These are phyloP conservation scores for Platynereis dumerilii DNA, from an alignment of 2,888 invertebrate genomes.

Conservation along the genomic window DNA sequence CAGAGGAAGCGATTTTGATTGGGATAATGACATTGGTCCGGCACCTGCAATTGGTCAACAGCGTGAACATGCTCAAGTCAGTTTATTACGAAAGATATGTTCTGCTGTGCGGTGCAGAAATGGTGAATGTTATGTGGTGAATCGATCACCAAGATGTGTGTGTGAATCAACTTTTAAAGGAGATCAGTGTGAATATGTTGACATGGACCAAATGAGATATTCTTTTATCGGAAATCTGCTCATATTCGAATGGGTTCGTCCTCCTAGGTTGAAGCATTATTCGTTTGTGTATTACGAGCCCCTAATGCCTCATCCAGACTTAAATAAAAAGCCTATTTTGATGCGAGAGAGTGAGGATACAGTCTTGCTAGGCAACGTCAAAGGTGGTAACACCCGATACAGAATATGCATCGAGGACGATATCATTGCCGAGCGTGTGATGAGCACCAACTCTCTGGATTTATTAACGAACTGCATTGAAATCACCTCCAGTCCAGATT, in stretches of 20 bases:
- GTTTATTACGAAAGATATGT: constrained; percentile 15
- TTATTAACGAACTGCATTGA: constrained; percentile 30
- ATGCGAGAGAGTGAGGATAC: constrained; percentile 30
- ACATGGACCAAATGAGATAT: constrained; percentile 20
- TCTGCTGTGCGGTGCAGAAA: constrained; percentile 14
- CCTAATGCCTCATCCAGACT: background rate
- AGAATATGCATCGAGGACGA: constrained; percentile 34
- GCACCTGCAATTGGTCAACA: no score
- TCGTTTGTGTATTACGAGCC: constrained; percentile 34
- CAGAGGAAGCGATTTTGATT: background rate
- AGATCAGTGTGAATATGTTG: constrained; percentile 25
- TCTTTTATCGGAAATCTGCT: constrained; percentile 28
- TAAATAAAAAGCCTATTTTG: constrained; percentile 24
- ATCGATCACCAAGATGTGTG: constrained; percentile 10
- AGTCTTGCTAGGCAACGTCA: constrained; percentile 29
- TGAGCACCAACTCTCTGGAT: constrained; percentile 13
- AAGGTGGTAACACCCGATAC: constrained; percentile 23
- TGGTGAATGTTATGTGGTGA: constrained; percentile 19
- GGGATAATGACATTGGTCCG: no score
- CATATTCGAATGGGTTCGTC: constrained; percentile 33
- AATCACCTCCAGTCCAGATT: constrained; percentile 31
- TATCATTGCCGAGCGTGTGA: constrained; percentile 22
- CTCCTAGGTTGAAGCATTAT: constrained; percentile 32
- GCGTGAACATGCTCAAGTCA: background rate
- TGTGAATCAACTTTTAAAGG: constrained; percentile 24